Conservation (phyloP, 2,113 vertebrate genomes). For the Lasiurus borealis region DNA sequence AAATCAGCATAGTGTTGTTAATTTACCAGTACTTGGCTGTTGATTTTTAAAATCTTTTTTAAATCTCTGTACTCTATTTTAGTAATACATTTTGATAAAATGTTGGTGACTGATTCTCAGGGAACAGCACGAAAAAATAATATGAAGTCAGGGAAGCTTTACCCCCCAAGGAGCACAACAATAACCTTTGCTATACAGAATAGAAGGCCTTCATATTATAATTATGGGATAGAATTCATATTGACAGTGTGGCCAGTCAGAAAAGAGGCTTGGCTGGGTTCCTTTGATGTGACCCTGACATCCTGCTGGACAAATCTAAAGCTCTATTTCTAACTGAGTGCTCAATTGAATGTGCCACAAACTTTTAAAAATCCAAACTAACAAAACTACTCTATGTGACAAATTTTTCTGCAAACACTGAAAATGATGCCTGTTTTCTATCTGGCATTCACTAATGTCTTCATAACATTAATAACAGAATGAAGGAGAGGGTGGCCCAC, state of each 20-base stretch:
- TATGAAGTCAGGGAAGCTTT: constrained; percentile 14
- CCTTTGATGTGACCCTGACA: neutral
- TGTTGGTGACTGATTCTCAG: constrained; percentile 40
- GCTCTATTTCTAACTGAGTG: neutral
- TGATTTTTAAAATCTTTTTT: constrained; percentile 67
- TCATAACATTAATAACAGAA: constrained; percentile 14
- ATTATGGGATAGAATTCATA: constrained; percentile 28
- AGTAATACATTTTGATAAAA: constrained; percentile 66
- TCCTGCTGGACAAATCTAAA: neutral
- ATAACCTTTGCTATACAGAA: constrained; percentile 50
- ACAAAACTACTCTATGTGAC: neutral
- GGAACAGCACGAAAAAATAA: neutral
- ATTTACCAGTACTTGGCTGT: neutral
- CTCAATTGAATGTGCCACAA: neutral
- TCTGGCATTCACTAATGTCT: neutral
- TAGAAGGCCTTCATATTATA: constrained; percentile 4
- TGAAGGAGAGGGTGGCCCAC: neutral
- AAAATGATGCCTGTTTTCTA: constrained; percentile 40
- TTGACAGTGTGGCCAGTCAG: constrained; percentile 23
- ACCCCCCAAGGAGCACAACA: constrained; percentile 31
- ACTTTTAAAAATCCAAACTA: neutral
- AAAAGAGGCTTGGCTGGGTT: neutral
- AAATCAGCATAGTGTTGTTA: constrained; percentile 1
- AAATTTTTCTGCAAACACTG: neutral
- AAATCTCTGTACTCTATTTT: constrained; percentile 58